A percentile compares a stretch with the other conserved stretches of the same genome.
These are phyloP conservation scores for Diachrysia chrysitis DNA, from an alignment of 2,888 invertebrate species.

Conservation along the genomic window DNA sequence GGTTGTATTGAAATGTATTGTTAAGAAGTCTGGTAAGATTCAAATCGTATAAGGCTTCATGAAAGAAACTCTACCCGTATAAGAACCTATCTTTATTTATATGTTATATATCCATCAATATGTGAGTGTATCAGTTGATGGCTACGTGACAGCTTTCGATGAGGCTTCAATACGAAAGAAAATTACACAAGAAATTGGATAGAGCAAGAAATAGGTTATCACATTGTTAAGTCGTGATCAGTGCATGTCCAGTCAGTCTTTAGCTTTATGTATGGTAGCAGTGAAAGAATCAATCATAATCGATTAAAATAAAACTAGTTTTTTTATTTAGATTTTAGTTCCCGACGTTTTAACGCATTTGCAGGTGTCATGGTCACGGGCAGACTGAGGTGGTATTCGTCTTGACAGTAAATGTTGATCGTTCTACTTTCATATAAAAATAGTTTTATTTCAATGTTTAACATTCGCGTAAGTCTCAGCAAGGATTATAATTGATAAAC, in stretches of 20 bases:
- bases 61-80: conserved; percentile 51
- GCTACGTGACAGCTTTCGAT: conserved; percentile 65
- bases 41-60: conserved; percentile 50
- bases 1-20: conserved; percentile 22
- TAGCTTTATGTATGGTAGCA: neutral
- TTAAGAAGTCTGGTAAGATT: conserved; percentile 23
- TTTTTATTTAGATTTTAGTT: too few relatives aligned
- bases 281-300: neutral
- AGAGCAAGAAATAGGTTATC: conserved; percentile 47
- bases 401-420: too few relatives aligned
- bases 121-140: conserved; percentile 62
- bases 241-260: neutral
- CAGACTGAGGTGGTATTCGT: too few relatives aligned
- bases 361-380: too few relatives aligned
- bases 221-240: conserved; percentile 40
- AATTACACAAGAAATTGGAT: conserved; percentile 62
- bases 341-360: too few relatives aligned
- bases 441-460: too few relatives aligned
- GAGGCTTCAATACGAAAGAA: conserved; percentile 66
- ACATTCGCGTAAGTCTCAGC: too few relatives aligned
- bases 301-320: too few relatives aligned
- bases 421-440: too few relatives aligned
- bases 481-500: too few relatives aligned
- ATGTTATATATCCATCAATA: neutral
- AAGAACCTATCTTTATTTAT: conserved; percentile 10